phyloP scores from a whole-genome alignment of 2,888 invertebrate genomes.

The Sarcophaga subvicina region DNA sequence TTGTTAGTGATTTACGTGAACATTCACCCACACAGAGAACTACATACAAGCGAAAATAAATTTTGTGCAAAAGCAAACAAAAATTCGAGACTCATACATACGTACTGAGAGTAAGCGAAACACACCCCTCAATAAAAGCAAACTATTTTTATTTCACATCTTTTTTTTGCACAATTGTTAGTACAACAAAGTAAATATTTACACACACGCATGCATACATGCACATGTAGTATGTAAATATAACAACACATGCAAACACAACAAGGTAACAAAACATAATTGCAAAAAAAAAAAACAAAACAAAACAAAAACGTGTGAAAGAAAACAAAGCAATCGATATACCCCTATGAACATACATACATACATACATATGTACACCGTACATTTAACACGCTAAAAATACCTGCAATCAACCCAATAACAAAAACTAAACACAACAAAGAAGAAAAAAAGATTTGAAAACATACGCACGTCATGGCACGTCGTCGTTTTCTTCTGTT shows the following conservation, averaged over 20 bases:
- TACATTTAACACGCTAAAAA: slow-evolving; percentile 40
- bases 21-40: neutral
- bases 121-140: slow-evolving; percentile 36
- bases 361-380: no score
- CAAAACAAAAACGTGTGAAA: slow-evolving; percentile 26
- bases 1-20: neutral
- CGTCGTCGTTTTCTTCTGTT: slow-evolving; percentile 40
- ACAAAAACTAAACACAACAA: slow-evolving; percentile 15
- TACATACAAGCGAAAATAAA: neutral
- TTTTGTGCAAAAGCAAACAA: neutral
- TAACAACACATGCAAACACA: neutral
- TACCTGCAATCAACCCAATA: slow-evolving; percentile 30
- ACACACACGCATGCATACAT: neutral
- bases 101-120: neutral
- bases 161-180: slow-evolving; percentile 9
- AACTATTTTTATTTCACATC: slow-evolving; percentile 10
- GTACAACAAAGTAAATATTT: slow-evolving; percentile 1
- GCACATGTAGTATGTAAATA: neutral
- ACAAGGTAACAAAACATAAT: slow-evolving; percentile 23
- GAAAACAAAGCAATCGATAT: neutral
- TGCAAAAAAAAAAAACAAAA: slow-evolving; percentile 2
- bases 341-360: neutral
- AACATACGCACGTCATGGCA: slow-evolving; percentile 48
- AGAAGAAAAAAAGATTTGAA: neutral
- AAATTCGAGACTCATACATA: neutral